These are phyloP conservation scores for Drosophila ohnishii DNA, from an alignment of 1,140 invertebrate genomes.

Conservation along the genomic window DNA sequence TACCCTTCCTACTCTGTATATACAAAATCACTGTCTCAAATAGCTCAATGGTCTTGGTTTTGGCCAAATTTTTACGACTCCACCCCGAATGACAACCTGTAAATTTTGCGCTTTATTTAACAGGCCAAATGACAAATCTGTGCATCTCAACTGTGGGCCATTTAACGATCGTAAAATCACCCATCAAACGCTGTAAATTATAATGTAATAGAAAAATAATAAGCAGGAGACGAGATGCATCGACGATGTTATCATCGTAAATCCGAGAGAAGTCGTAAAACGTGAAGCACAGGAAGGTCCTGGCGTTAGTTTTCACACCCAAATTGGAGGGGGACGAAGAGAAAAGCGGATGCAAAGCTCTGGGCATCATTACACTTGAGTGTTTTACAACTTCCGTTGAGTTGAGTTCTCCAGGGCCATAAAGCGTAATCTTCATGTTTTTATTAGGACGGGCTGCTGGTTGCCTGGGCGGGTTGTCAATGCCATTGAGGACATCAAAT, in stretches of 20 bases:
- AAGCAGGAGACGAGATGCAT: slow-evolving; percentile 62
- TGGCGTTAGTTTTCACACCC: slow-evolving; percentile 72
- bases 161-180: slow-evolving; percentile 73
- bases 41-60: slow-evolving; percentile 58
- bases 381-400: slow-evolving; percentile 78
- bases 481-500: slow-evolving; percentile 74
- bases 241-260: slow-evolving; percentile 69
- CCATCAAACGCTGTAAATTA: slow-evolving; percentile 68
- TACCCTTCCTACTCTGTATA: background rate
- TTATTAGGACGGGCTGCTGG: slow-evolving; percentile 54
- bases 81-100: slow-evolving; percentile 47
- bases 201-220: slow-evolving; percentile 78
- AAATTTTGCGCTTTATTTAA: slow-evolving; percentile 70
- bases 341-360: slow-evolving; percentile 39
- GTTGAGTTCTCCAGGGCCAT: slow-evolving; percentile 62
- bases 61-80: slow-evolving; percentile 54
- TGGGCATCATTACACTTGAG: slow-evolving; percentile 76
- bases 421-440: slow-evolving; percentile 81
- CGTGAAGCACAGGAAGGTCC: slow-evolving; percentile 47
- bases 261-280: slow-evolving; percentile 68
- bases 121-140: slow-evolving; percentile 67
- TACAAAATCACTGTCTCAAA: slow-evolving; percentile 34
- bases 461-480: slow-evolving; percentile 50
- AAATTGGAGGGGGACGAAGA: background rate
- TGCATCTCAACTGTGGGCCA: slow-evolving; percentile 18